Base-by-base conservation (phyloP, 2,113 vertebrate species). In the Mormyrus iriodes region DNA sequence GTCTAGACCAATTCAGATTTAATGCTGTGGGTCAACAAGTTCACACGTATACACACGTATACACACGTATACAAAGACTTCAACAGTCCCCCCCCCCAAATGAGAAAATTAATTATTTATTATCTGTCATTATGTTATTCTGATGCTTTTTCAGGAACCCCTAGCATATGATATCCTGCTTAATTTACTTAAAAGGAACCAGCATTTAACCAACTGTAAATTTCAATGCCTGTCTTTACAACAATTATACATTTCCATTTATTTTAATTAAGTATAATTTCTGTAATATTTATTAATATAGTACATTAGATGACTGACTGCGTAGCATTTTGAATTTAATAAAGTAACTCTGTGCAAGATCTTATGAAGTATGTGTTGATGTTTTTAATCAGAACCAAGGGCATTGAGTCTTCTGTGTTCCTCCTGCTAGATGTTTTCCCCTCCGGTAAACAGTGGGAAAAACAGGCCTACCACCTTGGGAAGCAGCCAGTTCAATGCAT, bases 401-500 rank as follows among this genome's bases (percentile, higher is more conserved):
- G 58, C 93, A 91, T 39, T 85, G 46, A 51, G 9, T 79, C 88
- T n/a, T 93, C 31, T 83, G 4, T 89, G 44, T 90, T 53, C 65
- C 19, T 89, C 88, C 53, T 91, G 90, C 93, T 94, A 99, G 98
- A 99, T 99, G 98, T 99, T 99, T 95, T 99, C 98, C n/a, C 98
- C 98, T 93, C 98, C 98, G 95, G 98, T 98, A 92, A 97, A 96
- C 91, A 98, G 97, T 95, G 98, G 97, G 92, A 99, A 98, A 95
- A 98, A 97, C 93, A 97, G 98, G 95, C 98, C 97, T 85, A 99
- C 98, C 7, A 99, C 98, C 0, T 95, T 99, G 52, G 98, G 97
- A 93, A 99, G 98, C 96, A 99, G 98, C 95, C 98, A 98, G 93
- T 99, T 99, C 95, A 98, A 95, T 95, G 94, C 98, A 94, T 94